Percentiles rank a stretch among this genome's conserved stretches.
These are phyloP conservation scores for Brachionichthys hirsutus DNA, from an alignment of 2,113 vertebrate genomes.

Conservation along the genomic window DNA sequence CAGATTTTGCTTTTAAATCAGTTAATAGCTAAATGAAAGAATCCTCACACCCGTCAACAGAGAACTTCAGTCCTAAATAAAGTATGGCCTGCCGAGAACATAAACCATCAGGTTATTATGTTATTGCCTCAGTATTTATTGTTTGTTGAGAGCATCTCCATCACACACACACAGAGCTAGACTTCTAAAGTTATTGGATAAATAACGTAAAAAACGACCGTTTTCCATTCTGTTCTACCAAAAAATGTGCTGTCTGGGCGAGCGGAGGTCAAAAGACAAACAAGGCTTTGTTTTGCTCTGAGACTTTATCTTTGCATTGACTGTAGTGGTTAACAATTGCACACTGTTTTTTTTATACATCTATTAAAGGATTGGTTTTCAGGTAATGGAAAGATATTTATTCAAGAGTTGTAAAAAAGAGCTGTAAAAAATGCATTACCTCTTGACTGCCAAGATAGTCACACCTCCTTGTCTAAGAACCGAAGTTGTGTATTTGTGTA, in stretches of 20 bases:
- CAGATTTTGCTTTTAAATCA: background rate
- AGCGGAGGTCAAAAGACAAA: slow-evolving; percentile 64
- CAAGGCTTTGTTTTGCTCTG: slow-evolving; percentile 62
- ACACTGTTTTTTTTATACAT: slow-evolving; percentile 54
- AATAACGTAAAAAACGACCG: slow-evolving; percentile 57
- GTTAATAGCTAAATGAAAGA: background rate
- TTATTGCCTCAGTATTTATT: slow-evolving; percentile 35
- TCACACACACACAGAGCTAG: slow-evolving; percentile 6
- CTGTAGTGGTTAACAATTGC: slow-evolving; percentile 51
- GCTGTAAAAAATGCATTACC: slow-evolving; percentile 34
- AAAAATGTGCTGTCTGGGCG: slow-evolving; percentile 70
- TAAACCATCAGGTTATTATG: slow-evolving; percentile 37
- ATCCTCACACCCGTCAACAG: background rate
- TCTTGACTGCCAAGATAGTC: slow-evolving; percentile 23
- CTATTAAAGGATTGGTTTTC: slow-evolving; percentile 37
- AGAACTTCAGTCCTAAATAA: slow-evolving; percentile 3
- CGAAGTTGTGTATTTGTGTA: slow-evolving; percentile 9
- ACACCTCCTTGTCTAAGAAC: slow-evolving; percentile 4
- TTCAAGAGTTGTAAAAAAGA: slow-evolving; percentile 50
- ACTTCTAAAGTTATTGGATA: slow-evolving; percentile 48
- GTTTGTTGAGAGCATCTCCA: slow-evolving; percentile 43
- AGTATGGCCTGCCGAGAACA: slow-evolving; percentile 12
- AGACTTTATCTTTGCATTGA: slow-evolving; percentile 39
- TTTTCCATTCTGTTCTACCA: slow-evolving; percentile 54
- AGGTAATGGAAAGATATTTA: slow-evolving; percentile 47